Base-by-base conservation (phyloP, 1,140 invertebrate species). In the Papilio glaucus region DNA sequence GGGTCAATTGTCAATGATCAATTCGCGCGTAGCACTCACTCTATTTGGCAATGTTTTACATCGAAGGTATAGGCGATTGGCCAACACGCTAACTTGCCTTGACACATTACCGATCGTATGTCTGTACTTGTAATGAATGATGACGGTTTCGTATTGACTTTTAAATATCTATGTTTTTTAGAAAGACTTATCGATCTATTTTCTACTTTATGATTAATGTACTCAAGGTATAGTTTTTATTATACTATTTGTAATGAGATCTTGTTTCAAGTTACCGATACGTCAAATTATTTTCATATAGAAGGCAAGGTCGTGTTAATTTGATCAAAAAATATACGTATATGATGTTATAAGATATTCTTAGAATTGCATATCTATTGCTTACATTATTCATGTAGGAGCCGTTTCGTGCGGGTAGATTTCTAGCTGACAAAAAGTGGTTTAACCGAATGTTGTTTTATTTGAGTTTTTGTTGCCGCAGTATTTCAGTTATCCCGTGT, bases 61-160 rank as follows among this genome's bases (percentile, higher is more conserved):
- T 69, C 65, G 26, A 69, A 49, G 39, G 29, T 41, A 67, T 24
- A 53, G 63, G n/a, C 65, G 41, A 49, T 69, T 69, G 65, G 65
- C 65, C 61, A 63, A 69, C 24, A 69, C 33, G 1, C 60, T 13
- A 49, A 69, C 65, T 69, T 39, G 26, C 65, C 65, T 69, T 69
- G 65, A 69, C 65, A 69, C 65, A 49, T 68, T 42, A 68, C 39
- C 24, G 63, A 67, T 67, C 63, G 63, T 69, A 37, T 69, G 65
- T 69, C 65, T 33, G 26, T 69, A 69, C 65, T 53, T 49, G 65
- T 45, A 69, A 69, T 69, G 42, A 45, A 67, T 45, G 63, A 69
- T 53, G 65, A 33, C 26, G 29, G 21, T 26, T 49, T 13, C 63
- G 42, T 69, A 68, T 49, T 49, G 65, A 69, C 26, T 69, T 69